phyloP scores from a whole-genome alignment of 2,113 vertebrate genomes.

The Rhinogobius similis region DNA sequence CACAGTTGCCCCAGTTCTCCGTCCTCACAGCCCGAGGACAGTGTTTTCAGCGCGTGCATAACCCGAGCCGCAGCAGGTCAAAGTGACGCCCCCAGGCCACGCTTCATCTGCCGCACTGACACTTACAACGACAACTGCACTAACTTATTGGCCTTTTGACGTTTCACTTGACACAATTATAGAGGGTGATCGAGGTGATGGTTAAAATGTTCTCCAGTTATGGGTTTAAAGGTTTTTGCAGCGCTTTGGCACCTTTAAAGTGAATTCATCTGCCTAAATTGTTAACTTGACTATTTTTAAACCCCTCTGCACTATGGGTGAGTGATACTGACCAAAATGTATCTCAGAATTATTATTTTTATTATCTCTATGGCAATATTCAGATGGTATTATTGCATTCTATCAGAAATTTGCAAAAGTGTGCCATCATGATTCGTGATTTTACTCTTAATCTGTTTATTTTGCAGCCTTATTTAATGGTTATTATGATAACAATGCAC shows the following conservation, averaged over 20 bases:
- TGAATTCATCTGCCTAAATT: background rate
- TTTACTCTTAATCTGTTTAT: no score
- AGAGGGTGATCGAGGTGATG: background rate
- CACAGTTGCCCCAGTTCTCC: background rate
- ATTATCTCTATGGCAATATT: no score
- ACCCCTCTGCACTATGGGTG: background rate
- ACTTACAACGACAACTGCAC: conserved; percentile 18
- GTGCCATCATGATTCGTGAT: no score
- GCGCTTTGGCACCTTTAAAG: background rate
- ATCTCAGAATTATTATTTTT: no score
- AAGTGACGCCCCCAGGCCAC: conserved; percentile 9
- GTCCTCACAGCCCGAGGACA: background rate
- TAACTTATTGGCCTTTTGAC: conserved; percentile 7
- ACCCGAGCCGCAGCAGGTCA: conserved; percentile 14
- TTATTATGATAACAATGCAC: no score
- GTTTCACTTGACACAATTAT: background rate
- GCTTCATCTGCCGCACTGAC: conserved; percentile 31
- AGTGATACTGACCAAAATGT: no score
- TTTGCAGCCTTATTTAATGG: no score
- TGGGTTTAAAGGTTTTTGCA: background rate
- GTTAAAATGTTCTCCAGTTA: background rate
- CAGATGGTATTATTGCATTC: no score
- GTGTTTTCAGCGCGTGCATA: conserved; percentile 18
- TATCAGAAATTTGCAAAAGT: no score
- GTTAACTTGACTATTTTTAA: background rate